Percentiles rank a stretch among this genome's conserved stretches.
Evolutionary conservation across 2,888 invertebrate genomes (phyloP).

Genomic region (Marronus borbonicus): DNA sequence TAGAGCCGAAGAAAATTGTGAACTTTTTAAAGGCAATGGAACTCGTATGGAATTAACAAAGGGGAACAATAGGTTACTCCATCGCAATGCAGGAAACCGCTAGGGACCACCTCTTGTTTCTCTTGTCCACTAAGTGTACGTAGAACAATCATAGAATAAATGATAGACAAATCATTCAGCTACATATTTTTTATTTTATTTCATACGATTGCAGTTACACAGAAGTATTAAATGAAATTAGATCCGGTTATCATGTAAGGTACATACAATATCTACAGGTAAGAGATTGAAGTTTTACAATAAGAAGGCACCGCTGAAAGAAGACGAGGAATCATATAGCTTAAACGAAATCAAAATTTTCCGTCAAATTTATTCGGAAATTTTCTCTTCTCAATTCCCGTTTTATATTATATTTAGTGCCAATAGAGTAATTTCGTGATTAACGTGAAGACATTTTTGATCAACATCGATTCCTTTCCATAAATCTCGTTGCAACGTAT

Average conservation of each 20-base stretch:
- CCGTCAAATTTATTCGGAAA: constrained; percentile 6
- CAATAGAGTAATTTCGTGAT: constrained; percentile 3
- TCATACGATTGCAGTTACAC: constrained; percentile 64
- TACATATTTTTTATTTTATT: constrained; percentile 66
- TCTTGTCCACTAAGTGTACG: not conserved
- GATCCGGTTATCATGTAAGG: constrained; percentile 45
- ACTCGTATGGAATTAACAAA: no score
- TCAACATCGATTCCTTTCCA: no score
- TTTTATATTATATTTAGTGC: constrained; percentile 13
- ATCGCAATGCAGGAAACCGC: no score
- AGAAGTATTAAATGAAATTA: constrained; percentile 58
- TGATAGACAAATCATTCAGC: constrained; percentile 52
- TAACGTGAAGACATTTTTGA: not conserved
- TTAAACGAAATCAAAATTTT: constrained; percentile 11
- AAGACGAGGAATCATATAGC: constrained; percentile 67
- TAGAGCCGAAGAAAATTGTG: no score
- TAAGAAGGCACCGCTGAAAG: constrained; percentile 72
- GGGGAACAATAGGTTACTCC: no score
- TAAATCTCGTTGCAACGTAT: no score
- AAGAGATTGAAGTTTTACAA: constrained; percentile 68
- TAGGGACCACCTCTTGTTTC: no score
- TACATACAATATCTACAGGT: constrained; percentile 65
- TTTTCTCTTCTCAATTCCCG: not conserved
- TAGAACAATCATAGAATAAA: not conserved
- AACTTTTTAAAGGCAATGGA: no score